These are phyloP conservation scores for Antheraea yamamai DNA, from an alignment of 2,888 invertebrate species.

Conservation along the genomic window DNA sequence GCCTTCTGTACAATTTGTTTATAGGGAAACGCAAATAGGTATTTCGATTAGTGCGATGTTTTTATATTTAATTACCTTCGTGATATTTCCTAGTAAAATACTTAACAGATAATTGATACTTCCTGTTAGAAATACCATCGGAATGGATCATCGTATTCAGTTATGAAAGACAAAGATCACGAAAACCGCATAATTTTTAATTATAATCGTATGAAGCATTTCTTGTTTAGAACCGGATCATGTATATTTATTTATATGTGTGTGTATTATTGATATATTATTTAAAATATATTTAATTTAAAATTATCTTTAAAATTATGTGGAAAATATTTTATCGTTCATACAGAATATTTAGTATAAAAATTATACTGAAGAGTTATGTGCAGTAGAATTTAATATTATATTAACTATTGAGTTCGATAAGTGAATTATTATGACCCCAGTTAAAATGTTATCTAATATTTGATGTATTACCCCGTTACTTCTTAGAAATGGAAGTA, in stretches of 20 bases:
- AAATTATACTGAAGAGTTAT: neutral
- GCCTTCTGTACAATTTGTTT: neutral
- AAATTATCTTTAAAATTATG: neutral
- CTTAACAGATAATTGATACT: neutral
- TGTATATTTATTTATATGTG: constrained; percentile 32
- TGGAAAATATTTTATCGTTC: neutral
- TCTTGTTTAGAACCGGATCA: constrained; percentile 56
- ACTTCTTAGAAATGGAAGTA: neutral
- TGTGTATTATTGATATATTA: constrained; percentile 15
- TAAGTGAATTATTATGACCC: neutral
- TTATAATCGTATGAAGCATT: constrained; percentile 59
- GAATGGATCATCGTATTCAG: neutral
- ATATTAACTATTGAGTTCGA: neutral
- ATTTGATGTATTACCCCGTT: neutral
- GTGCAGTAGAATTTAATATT: neutral
- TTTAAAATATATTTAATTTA: neutral
- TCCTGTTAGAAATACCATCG: neutral
- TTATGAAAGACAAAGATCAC: constrained; percentile 31
- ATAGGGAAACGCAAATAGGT: neutral
- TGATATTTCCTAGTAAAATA: neutral
- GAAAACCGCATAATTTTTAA: constrained; percentile 61
- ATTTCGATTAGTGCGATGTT: neutral
- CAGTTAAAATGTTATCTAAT: neutral
- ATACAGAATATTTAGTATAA: neutral
- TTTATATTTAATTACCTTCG: neutral